Conservation (phyloP, 2,888 invertebrate species). For the Miltochrista miniata region DNA sequence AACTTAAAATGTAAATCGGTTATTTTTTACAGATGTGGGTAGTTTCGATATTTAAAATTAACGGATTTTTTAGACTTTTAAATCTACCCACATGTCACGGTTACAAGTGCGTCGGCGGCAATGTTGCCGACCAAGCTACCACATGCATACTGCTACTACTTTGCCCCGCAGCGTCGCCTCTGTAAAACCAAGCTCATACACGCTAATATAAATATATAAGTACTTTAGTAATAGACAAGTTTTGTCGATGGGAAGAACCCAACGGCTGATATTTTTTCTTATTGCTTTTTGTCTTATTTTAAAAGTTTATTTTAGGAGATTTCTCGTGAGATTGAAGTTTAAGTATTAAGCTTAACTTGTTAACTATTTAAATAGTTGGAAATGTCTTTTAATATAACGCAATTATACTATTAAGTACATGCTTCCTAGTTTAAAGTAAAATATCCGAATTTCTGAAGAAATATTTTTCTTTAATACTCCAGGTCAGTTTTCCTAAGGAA, state of each 20-base stretch:
- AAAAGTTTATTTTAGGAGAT: not conserved
- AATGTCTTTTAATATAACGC: slow-evolving; percentile 5
- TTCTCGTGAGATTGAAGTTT: not conserved
- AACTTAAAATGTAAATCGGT: too few relatives aligned
- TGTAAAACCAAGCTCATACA: slow-evolving; percentile 30
- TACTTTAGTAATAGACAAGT: slow-evolving; percentile 41
- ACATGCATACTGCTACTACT: slow-evolving; percentile 75
- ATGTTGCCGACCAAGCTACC: slow-evolving; percentile 71
- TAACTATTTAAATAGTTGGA: not conserved
- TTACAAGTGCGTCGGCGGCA: slow-evolving; percentile 64
- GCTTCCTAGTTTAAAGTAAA: not conserved
- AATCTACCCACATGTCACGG: slow-evolving; percentile 57
- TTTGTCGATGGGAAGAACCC: slow-evolving; percentile 5
- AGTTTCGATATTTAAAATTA: not conserved
- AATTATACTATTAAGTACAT: slow-evolving; percentile 18
- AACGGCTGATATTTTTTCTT: slow-evolving; percentile 11
- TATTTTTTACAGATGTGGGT: too few relatives aligned
- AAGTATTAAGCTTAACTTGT: not conserved
- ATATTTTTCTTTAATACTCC: not conserved
- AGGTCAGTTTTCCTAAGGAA: not conserved
- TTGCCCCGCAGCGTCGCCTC: slow-evolving; percentile 59
- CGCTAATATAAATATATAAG: slow-evolving; percentile 40
- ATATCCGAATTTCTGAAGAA: not conserved
- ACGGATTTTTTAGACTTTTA: not conserved
- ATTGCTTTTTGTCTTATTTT: slow-evolving; percentile 9